Evolutionary conservation across 2,888 invertebrate species (phyloP).

Genomic region (Meandrusa payeni): DNA sequence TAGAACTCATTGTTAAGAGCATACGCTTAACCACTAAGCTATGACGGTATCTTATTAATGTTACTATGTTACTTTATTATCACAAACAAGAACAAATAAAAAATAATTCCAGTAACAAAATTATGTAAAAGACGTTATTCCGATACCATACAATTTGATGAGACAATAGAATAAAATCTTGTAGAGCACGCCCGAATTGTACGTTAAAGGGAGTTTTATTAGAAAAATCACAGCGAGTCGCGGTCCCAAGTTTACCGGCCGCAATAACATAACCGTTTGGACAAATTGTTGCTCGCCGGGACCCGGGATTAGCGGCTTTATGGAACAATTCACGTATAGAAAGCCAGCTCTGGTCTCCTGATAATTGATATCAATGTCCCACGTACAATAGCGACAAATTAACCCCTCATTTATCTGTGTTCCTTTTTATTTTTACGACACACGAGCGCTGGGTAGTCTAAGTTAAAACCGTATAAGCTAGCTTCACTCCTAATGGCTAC

Average conservation of each 20-base stretch:
- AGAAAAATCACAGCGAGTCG: conserved; percentile 61
- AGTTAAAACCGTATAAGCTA: conserved; percentile 15
- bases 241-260: conserved; percentile 42
- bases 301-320: conserved; percentile 74
- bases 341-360: conserved; percentile 55
- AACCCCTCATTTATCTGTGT: conserved; percentile 56
- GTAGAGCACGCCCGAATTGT: conserved; percentile 39
- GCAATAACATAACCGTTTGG: conserved; percentile 79
- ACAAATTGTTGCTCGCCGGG: conserved; percentile 73
- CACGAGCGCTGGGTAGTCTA: conserved; percentile 39
- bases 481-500: background rate
- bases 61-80: too few relatives aligned
- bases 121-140: conserved; percentile 7
- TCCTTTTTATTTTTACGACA: conserved; percentile 52
- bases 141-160: conserved; percentile 13
- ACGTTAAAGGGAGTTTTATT: conserved; percentile 47
- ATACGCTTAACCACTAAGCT: too few relatives aligned
- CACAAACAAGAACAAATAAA: too few relatives aligned
- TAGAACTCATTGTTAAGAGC: too few relatives aligned
- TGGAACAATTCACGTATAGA: conserved; percentile 66
- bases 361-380: conserved; percentile 76
- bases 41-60: too few relatives aligned
- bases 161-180: conserved; percentile 21
- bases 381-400: conserved; percentile 58
- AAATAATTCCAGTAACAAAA: conserved; percentile 6